Conservation (phyloP, 2,797 vertebrate genomes). For the Varecia variegata region DNA sequence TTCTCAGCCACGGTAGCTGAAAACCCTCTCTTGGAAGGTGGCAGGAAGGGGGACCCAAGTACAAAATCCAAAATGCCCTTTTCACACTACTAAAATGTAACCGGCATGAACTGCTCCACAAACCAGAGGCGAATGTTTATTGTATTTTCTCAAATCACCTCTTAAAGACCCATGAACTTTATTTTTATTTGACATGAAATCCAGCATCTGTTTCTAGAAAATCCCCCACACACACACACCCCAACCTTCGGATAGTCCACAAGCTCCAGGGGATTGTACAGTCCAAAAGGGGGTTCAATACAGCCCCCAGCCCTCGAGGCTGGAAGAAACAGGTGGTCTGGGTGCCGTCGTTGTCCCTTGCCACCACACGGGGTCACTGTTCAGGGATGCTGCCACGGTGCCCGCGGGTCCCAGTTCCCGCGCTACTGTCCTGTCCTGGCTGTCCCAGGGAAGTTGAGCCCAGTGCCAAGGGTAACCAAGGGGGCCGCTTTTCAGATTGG, state of each 20-base stretch:
- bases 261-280: not conserved
- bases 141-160: not conserved
- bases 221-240: not conserved
- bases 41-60: not conserved
- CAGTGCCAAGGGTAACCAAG: too few species aligned
- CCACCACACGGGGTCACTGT: slow-evolving; percentile 11
- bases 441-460: not conserved
- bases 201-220: not conserved
- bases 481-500: not conserved
- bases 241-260: not conserved
- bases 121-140: not conserved
- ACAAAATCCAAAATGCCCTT: not conserved
- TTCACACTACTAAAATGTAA: not conserved
- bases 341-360: not conserved
- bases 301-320: fast-evolving
- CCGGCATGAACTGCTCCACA: not conserved
- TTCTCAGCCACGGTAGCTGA: not conserved
- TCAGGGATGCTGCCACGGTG: fast-evolving
- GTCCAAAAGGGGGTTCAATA: not conserved
- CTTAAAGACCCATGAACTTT: not conserved
- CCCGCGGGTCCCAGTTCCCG: fast-evolving
- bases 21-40: not conserved
- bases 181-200: not conserved
- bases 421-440: fast-evolving
- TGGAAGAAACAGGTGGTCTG: not conserved